Evolutionary conservation across 2,888 invertebrate genomes (phyloP), one percentile per base, ranked within the genome.

Genomic region (Callyntrura guangdongensis): DNA sequence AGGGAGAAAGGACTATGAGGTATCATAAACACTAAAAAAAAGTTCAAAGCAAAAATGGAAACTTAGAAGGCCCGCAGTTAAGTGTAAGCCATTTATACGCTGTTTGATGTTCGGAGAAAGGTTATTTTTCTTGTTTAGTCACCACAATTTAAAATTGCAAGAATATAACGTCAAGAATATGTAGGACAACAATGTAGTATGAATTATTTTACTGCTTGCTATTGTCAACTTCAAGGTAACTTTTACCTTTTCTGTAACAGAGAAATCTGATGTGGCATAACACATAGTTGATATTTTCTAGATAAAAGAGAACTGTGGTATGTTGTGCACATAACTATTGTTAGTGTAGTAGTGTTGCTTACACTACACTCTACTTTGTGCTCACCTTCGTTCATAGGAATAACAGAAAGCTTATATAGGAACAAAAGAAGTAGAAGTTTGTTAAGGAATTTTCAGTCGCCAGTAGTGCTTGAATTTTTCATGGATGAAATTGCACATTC

Each of bases 11-110:
- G 64, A 6, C 53, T 36, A 77, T 45, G 77, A 77, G 49, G 20
- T 49, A 77, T 77, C 49, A 47, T 77, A 77, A n/a, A 77, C 49
- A 22, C 49, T 77, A 77, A 25, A 74, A 77, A 77, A 74, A 53
- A 53, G 77, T 77, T 77, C 77, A 77, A 77, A 77, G 36, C 12
- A 12, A 11, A 77, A 77, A 36, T 11, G 9, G 22, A 77, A 47
- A 77, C 20, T n/a, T 53, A 49, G 20, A 49, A 45, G 49, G 47
- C 64, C n/a, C 6, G 9, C 22, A 11, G 14, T 8, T 25, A 11
- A 22, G 4, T 22, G 12, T 61, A 20, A 61, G 2, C 3, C 61
- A 20, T 20, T 64, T 22, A 22, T 64, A 64, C 25, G 25, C 8
- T 64, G 20, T 64, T 25, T n/a, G 64, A 25, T 64, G 64, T 22